phyloP scores from a whole-genome alignment of 2,797 vertebrate species.

The Onychomys leucogaster region DNA sequence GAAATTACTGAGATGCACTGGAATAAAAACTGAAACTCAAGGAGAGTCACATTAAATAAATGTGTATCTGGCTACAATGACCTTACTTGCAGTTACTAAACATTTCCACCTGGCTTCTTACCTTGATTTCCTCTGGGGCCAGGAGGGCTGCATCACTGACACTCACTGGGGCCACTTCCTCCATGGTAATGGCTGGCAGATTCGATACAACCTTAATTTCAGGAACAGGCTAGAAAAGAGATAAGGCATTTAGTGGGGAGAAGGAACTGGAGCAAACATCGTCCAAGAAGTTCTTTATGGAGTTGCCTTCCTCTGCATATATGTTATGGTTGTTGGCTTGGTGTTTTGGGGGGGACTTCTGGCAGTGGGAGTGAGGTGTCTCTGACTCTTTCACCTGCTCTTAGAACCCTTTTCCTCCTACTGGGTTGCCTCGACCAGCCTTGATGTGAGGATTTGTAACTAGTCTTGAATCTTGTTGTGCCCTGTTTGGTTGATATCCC shows the following conservation, averaged over 20 bases:
- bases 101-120: constrained; percentile 78
- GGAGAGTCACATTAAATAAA: not conserved
- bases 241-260: not conserved
- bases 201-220: constrained; percentile 98
- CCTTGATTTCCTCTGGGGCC: constrained; percentile 98
- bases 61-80: not conserved
- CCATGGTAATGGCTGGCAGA: constrained; percentile 95
- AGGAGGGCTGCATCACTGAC: constrained; percentile 94
- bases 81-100: not conserved
- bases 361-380: not conserved
- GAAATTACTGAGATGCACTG: not conserved
- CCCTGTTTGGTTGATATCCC: not conserved
- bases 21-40: not conserved
- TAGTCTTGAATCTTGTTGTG: not conserved
- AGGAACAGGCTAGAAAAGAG: constrained; percentile 90
- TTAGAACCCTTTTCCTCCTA: too few relatives aligned
- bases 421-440: too few relatives aligned
- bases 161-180: constrained; percentile 97
- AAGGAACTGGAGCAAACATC: not conserved
- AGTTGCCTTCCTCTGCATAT: not conserved
- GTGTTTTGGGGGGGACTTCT: not conserved
- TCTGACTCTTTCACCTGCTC: not conserved
- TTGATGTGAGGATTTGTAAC: not conserved
- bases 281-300: not conserved
- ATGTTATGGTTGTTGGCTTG: not conserved